phyloP scores from a whole-genome alignment of 2,113 vertebrate species.

The Camarhynchus parvulus region DNA sequence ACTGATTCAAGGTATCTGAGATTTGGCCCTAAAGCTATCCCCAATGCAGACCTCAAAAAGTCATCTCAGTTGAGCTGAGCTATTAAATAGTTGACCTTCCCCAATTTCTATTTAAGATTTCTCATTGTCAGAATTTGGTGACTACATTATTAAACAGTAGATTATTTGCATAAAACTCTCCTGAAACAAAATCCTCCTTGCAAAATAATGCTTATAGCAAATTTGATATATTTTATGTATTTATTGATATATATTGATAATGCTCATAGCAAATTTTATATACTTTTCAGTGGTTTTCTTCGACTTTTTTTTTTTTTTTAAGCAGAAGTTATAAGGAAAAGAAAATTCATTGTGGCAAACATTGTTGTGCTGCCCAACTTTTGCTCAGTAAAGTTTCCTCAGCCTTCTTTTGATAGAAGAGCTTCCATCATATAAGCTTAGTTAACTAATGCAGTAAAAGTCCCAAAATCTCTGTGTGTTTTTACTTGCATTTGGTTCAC shows the following conservation, averaged over 20 bases:
- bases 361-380: not conserved
- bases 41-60: not conserved
- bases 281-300: not conserved
- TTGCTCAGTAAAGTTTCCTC: not conserved
- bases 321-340: not conserved
- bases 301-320: not conserved
- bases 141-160: not conserved
- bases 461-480: not conserved
- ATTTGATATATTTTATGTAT: not conserved
- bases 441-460: not conserved
- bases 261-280: accelerated
- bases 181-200: not conserved
- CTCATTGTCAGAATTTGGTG: not conserved
- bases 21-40: not conserved
- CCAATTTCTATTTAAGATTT: not conserved
- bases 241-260: not conserved
- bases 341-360: not conserved
- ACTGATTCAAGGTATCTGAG: not conserved
- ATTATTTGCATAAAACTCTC: not conserved
- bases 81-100: not conserved
- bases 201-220: not conserved
- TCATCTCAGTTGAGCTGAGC: not conserved
- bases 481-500: not conserved
- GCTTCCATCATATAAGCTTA: not conserved
- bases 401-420: not conserved